These are phyloP conservation scores for Oreochromis niloticus DNA, from an alignment of 2,113 vertebrate species.

Conservation along the genomic window DNA sequence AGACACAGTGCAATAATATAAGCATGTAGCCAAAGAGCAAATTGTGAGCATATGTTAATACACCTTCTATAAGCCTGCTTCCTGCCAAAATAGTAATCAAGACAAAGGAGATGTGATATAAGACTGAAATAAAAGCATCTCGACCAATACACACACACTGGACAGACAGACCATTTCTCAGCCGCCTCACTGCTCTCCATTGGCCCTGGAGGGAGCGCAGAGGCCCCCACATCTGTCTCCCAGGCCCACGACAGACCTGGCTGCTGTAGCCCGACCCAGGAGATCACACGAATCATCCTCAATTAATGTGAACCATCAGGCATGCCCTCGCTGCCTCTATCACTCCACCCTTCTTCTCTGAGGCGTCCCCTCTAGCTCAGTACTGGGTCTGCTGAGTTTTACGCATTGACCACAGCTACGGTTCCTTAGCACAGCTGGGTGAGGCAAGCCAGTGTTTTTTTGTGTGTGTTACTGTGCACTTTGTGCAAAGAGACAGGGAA, in stretches of 20 bases:
- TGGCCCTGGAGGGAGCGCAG: conserved; percentile 54
- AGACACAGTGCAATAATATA: conserved; percentile 25
- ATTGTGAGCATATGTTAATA: conserved; percentile 71
- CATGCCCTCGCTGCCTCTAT: conserved; percentile 39
- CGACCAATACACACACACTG: conserved; percentile 11
- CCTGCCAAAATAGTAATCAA: conserved; percentile 63
- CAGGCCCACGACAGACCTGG: conserved; percentile 65
- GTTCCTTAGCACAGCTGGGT: conserved; percentile 50
- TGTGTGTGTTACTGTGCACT: conserved; percentile 31
- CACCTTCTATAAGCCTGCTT: conserved; percentile 44
- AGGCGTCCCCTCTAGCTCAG: conserved; percentile 51
- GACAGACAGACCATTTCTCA: conserved; percentile 62
- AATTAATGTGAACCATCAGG: conserved; percentile 71
- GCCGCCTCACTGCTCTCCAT: conserved; percentile 60
- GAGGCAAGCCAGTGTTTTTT: conserved; percentile 32
- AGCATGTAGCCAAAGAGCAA: conserved; percentile 57
- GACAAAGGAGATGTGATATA: conserved; percentile 66
- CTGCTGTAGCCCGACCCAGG: conserved; percentile 48
- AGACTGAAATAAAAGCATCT: conserved; percentile 43
- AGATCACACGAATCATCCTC: conserved; percentile 70
- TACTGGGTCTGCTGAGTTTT: conserved; percentile 53
- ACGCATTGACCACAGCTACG: conserved; percentile 32
- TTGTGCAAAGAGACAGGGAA: conserved; percentile 58
- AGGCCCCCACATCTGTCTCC: conserved; percentile 74
- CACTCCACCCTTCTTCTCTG: conserved; percentile 43